A percentile compares a stretch with the other conserved stretches of the same genome.
Evolutionary conservation across 2,797 vertebrate genomes (phyloP).

Genomic region (Danio kyathit): DNA sequence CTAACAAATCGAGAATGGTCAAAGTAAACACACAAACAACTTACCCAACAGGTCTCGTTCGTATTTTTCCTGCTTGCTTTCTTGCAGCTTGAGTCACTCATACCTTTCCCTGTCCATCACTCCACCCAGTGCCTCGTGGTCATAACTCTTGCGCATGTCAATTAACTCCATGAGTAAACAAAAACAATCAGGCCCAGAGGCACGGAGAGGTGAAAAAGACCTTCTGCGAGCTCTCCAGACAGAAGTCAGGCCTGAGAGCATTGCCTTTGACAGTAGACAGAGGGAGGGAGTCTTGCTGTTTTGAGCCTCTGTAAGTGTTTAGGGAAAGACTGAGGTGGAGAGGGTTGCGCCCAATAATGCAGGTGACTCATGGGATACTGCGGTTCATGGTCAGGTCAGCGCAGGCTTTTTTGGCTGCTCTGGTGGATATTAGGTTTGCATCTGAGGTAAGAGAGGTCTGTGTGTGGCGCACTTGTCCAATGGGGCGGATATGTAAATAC

Average conservation of each 20-base stretch:
- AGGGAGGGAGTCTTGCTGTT: slow-evolving; percentile 39
- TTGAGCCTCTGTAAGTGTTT: slow-evolving; percentile 26
- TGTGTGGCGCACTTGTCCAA: slow-evolving; percentile 14
- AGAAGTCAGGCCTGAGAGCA: slow-evolving; percentile 30
- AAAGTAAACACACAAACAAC: slow-evolving; percentile 20
- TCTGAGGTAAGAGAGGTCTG: slow-evolving; percentile 29
- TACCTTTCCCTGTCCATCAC: slow-evolving; percentile 23
- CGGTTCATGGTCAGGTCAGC: slow-evolving; percentile 41
- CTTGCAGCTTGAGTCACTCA: slow-evolving; percentile 29
- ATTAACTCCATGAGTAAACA: slow-evolving; percentile 31
- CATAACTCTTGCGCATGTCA: slow-evolving; percentile 16
- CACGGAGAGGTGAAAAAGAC: slow-evolving; percentile 34
- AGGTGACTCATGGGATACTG: slow-evolving; percentile 45
- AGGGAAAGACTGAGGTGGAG: slow-evolving; percentile 40
- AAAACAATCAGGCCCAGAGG: slow-evolving; percentile 21
- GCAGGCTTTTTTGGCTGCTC: slow-evolving; percentile 35
- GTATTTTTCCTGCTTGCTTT: slow-evolving; percentile 13
- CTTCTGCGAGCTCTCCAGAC: slow-evolving; percentile 30
- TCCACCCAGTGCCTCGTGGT: slow-evolving; percentile 26
- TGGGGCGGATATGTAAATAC: neutral
- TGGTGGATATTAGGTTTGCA: slow-evolving; percentile 23
- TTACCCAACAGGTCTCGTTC: neutral
- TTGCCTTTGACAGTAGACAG: slow-evolving; percentile 28
- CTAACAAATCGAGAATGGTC: neutral
- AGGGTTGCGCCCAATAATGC: slow-evolving; percentile 35